phyloP scores from a whole-genome alignment of 2,113 vertebrate genomes.

The Cathartes aura region DNA sequence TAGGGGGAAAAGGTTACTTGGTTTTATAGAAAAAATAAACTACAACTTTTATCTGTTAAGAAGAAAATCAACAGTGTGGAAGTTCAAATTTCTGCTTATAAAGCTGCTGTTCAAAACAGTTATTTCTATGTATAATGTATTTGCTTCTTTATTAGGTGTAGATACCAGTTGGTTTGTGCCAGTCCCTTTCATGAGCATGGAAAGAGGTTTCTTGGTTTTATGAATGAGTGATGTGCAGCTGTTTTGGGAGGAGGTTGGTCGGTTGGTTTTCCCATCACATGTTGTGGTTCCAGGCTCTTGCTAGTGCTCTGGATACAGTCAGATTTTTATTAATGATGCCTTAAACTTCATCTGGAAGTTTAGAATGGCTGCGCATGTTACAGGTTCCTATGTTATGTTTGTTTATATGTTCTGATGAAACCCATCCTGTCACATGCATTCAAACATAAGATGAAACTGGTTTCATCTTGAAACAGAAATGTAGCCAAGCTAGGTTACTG shows the following conservation, averaged over 20 bases:
- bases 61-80: background rate
- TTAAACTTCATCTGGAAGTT: background rate
- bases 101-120: background rate
- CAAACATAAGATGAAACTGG: background rate
- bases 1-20: background rate
- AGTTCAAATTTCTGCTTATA: background rate
- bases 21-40: background rate
- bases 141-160: background rate
- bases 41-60: background rate
- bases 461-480: background rate
- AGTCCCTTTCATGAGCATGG: background rate
- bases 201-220: background rate
- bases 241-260: background rate
- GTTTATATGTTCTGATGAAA: background rate
- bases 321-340: background rate
- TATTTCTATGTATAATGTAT: background rate
- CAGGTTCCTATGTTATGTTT: background rate
- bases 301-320: background rate
- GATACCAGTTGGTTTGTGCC: background rate
- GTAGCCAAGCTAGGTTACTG: background rate
- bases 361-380: background rate
- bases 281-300: background rate
- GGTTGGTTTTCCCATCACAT: background rate
- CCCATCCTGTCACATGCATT: rapidly evolving
- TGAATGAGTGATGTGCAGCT: background rate